A percentile compares a stretch with the other conserved stretches of the same genome.
Evolutionary conservation across 2,888 invertebrate genomes (phyloP).

Genomic region (Volucella bombylans): DNA sequence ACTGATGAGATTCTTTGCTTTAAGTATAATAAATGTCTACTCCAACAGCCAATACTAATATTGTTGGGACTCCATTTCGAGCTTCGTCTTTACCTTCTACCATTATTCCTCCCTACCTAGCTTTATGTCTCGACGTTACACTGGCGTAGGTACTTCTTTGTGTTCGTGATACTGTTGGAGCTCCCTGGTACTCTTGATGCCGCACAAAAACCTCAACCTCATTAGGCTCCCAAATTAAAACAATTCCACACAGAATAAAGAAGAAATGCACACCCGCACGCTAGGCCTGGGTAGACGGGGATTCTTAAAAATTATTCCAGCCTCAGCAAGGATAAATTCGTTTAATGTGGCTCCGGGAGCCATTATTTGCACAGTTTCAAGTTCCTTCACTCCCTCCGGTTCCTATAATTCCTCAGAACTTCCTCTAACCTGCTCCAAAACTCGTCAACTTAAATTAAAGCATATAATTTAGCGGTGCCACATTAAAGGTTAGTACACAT

Average conservation of each 20-base stretch:
- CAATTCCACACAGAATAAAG: slow-evolving; percentile 69
- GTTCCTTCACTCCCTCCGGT: slow-evolving; percentile 38
- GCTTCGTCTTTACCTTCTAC: background rate
- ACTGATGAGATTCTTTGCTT: slow-evolving; percentile 63
- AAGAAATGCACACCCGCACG: slow-evolving; percentile 57
- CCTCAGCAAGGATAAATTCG: slow-evolving; percentile 69
- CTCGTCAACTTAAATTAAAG: slow-evolving; percentile 72
- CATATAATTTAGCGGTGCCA: slow-evolving; percentile 67
- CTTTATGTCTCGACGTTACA: slow-evolving; percentile 1
- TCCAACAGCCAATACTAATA: slow-evolving; percentile 44
- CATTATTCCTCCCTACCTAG: slow-evolving; percentile 42
- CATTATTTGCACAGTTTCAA: slow-evolving; percentile 66
- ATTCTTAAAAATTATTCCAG: slow-evolving; percentile 70
- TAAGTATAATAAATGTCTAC: slow-evolving; percentile 69
- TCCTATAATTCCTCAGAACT: no score
- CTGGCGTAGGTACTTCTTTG: background rate
- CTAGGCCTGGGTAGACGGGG: slow-evolving; percentile 27
- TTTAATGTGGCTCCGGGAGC: slow-evolving; percentile 65
- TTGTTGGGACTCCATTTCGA: background rate
- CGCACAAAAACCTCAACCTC: slow-evolving; percentile 69
- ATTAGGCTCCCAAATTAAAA: slow-evolving; percentile 74
- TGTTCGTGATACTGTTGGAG: background rate
- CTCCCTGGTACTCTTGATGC: background rate
- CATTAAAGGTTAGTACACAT: slow-evolving; percentile 68
- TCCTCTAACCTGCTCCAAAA: no score